Percentiles rank a stretch among this genome's conserved stretches.
Evolutionary conservation across 2,113 vertebrate species (phyloP).

Genomic region (Piliocolobus tephrosceles): DNA sequence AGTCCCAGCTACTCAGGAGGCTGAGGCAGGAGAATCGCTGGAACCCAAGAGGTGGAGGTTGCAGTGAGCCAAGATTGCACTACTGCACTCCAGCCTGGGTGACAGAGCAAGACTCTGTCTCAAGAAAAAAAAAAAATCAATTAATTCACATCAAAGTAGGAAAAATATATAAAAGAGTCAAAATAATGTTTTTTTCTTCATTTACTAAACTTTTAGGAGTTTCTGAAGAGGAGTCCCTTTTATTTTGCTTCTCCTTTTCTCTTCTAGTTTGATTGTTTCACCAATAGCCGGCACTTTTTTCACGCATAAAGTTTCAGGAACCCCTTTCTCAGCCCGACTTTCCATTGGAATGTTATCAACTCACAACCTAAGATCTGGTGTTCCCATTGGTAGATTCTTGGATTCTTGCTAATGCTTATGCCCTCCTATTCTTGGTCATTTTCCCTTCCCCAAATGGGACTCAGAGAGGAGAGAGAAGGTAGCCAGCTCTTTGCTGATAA

Average conservation of each 20-base stretch:
- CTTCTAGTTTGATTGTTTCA: not conserved
- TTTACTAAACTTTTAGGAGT: conserved; percentile 11
- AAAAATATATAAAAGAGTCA: not conserved
- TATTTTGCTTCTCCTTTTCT: not conserved
- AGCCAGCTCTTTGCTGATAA: not conserved
- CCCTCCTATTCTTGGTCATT: not conserved
- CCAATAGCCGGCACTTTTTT: not conserved
- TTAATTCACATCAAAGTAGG: not conserved
- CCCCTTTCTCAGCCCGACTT: not conserved
- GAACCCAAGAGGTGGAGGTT: too few species aligned
- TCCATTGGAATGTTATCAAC: not conserved
- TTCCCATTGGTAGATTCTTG: not conserved
- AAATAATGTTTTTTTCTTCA: not conserved
- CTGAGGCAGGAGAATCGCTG: too few species aligned
- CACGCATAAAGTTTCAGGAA: not conserved
- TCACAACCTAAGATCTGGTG: not conserved
- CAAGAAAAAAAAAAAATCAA: not conserved
- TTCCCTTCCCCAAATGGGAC: not conserved
- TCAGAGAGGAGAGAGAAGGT: not conserved
- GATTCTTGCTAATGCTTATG: not conserved
- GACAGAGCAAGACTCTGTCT: not conserved
- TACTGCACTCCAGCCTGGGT: not conserved
- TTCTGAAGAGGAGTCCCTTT: conserved; percentile 15
- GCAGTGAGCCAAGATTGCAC: too few species aligned
- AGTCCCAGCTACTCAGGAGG: too few species aligned